phyloP scores from a whole-genome alignment of 2,797 vertebrate species.

The Sebastes itinus region DNA sequence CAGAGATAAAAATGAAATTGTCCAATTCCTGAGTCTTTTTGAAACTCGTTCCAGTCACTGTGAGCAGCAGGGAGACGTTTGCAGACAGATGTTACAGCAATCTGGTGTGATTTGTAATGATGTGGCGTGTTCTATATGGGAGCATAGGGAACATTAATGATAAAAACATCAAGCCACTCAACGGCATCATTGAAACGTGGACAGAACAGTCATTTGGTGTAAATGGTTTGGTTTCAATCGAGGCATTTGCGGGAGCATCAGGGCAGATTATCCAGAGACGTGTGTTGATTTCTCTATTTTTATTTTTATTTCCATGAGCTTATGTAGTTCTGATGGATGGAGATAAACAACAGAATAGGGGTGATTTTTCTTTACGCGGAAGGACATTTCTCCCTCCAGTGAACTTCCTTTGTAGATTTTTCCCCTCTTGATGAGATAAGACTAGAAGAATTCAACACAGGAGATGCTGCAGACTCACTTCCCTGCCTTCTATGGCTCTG shows the following conservation, averaged over 20 bases:
- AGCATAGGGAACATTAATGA: not conserved
- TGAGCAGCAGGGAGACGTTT: not conserved
- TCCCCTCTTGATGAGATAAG: slow-evolving; percentile 37
- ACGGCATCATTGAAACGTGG: not conserved
- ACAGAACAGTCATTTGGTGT: not conserved
- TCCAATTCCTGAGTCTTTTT: slow-evolving; percentile 16
- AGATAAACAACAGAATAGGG: not conserved
- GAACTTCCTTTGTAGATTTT: slow-evolving; percentile 5
- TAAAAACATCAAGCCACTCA: slow-evolving; percentile 10
- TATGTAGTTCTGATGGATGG: not conserved
- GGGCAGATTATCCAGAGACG: not conserved
- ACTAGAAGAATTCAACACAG: slow-evolving; percentile 21
- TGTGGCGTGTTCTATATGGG: not conserved
- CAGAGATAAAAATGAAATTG: slow-evolving; percentile 25
- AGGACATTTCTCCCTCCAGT: not conserved
- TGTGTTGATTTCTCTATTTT: not conserved
- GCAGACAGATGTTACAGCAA: slow-evolving; percentile 13
- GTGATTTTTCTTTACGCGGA: not conserved
- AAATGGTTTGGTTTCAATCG: not conserved
- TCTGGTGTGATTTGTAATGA: slow-evolving; percentile 43
- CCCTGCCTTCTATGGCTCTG: slow-evolving; percentile 54
- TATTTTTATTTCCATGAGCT: not conserved
- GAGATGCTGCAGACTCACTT: slow-evolving; percentile 1
- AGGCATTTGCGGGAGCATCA: not conserved
- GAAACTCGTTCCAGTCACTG: slow-evolving; percentile 6